A percentile compares a stretch with the other conserved stretches of the same genome.
phyloP scores from a whole-genome alignment of 2,113 vertebrate species.

The Chionomys nivalis region DNA sequence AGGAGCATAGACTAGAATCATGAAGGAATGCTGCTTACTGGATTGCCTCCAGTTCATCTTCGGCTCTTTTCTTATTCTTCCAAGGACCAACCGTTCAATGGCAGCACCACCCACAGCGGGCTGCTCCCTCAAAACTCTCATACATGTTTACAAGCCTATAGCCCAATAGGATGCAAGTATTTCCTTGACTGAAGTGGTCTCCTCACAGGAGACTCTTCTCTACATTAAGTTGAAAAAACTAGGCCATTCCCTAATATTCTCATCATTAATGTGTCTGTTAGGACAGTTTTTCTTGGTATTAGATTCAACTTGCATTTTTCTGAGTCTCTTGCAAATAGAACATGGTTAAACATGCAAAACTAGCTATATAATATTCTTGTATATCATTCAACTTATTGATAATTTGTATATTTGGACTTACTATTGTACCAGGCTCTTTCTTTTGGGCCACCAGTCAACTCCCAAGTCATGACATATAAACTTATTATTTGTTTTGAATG shows the following conservation, averaged over 20 bases:
- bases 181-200: not conserved
- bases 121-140: not conserved
- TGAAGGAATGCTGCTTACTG: not conserved
- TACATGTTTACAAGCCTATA: not conserved
- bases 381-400: not conserved
- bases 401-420: slow-evolving; percentile 10
- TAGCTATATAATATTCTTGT: not conserved
- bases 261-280: not conserved
- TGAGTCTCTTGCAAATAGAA: not conserved
- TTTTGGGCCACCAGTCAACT: not conserved
- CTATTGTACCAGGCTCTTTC: not conserved
- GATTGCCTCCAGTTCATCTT: not conserved
- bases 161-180: not conserved
- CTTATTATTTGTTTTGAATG: not conserved
- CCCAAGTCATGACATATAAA: not conserved
- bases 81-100: not conserved
- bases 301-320: not conserved
- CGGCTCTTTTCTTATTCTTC: not conserved
- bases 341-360: not conserved
- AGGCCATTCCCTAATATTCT: not conserved
- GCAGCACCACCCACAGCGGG: not conserved
- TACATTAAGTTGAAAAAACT: not conserved
- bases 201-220: no score
- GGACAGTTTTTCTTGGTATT: not conserved
- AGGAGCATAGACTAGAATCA: not conserved